Conservation (phyloP, 2,113 vertebrate species). For the Nymphicus hollandicus region DNA sequence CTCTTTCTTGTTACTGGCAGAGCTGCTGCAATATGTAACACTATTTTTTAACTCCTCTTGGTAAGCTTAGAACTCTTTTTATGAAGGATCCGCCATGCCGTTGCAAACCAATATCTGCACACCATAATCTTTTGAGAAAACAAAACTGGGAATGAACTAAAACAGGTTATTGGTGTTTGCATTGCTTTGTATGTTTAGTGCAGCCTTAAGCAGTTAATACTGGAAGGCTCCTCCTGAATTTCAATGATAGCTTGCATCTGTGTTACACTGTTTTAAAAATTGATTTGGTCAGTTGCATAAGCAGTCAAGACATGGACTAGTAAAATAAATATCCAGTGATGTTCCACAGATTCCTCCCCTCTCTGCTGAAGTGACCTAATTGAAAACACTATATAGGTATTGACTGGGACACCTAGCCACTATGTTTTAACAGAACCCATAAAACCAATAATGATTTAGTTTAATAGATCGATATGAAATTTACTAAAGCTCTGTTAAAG, state of each 20-base stretch:
- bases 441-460: conserved; percentile 25
- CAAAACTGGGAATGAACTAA: neutral
- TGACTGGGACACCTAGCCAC: neutral
- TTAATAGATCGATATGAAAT: conserved; percentile 16
- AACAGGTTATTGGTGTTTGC: neutral
- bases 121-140: neutral
- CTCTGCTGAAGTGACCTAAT: neutral
- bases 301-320: neutral
- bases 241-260: neutral
- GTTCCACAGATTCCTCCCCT: neutral
- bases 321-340: neutral
- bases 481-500: conserved; percentile 24
- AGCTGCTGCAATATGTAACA: neutral
- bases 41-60: neutral
- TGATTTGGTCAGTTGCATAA: conserved; percentile 29
- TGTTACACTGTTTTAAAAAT: conserved; percentile 27
- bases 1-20: neutral
- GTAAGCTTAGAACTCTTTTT: neutral
- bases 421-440: neutral
- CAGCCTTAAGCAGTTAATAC: neutral
- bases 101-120: neutral
- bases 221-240: neutral
- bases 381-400: conserved; percentile 39
- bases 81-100: neutral
- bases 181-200: neutral